Percentiles rank a stretch among this genome's conserved stretches.
These are phyloP conservation scores for Cryptoblepharus egeriae DNA, from an alignment of 2,797 vertebrate genomes.

Conservation along the genomic window DNA sequence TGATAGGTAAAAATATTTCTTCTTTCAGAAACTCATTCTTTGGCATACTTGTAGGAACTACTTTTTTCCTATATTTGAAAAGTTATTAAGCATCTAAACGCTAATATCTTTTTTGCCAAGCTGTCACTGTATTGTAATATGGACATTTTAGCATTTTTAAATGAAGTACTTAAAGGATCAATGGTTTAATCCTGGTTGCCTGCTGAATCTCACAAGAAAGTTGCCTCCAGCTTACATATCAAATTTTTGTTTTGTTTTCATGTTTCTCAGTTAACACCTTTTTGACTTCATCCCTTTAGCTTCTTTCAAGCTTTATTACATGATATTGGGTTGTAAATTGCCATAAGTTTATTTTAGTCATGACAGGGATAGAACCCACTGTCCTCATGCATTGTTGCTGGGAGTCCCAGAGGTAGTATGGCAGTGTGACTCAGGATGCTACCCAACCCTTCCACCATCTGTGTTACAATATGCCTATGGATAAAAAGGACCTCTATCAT, in stretches of 20 bases:
- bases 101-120: not conserved
- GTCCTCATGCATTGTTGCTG: too few species aligned
- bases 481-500: too few species aligned
- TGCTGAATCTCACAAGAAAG: not conserved
- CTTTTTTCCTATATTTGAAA: conserved; percentile 13
- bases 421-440: too few species aligned
- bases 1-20: conserved; percentile 86
- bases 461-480: too few species aligned
- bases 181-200: not conserved
- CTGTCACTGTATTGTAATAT: not conserved
- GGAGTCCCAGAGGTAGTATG: too few species aligned
- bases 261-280: not conserved
- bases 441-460: too few species aligned
- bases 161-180: not conserved
- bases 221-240: not conserved
- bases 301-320: not conserved
- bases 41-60: not conserved
- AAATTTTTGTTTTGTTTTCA: not conserved
- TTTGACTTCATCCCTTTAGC: not conserved
- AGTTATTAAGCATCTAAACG: not conserved
- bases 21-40: conserved; percentile 1
- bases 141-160: conserved; percentile 5
- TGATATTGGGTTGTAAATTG: too few species aligned
- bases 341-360: too few species aligned
- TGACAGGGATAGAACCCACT: too few species aligned